Base-by-base conservation (phyloP, 2,797 vertebrate species). In the Poeciliopsis infans region DNA sequence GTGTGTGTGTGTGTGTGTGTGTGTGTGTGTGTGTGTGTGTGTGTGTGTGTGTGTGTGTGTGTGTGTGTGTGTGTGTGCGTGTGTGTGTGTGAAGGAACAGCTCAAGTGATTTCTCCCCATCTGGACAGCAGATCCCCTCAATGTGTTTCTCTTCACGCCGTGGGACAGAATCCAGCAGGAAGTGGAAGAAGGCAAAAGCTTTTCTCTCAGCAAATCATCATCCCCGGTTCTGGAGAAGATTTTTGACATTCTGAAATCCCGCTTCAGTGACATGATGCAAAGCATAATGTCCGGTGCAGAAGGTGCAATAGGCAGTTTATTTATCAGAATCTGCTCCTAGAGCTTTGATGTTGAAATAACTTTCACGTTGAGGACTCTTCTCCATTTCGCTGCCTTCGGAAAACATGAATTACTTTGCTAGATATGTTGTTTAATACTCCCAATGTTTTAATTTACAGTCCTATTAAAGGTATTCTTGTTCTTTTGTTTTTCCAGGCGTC, bases 121-220 rank as follows among this genome's bases (percentile, higher is more conserved):
- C 57, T 59, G 57, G 57, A 59, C 57, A 59, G 57, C 57, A 59
- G 57, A 59, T 59, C 25, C 25, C n/a, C 57, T 59, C n/a, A 59
- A 31, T 59, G n/a, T 28, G 12, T 59, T 28, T 13, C 11, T 59
- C 57, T 28, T 59, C 57, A 59, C 12, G 4, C 57, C 31, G 28
- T 59, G 57, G 57, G 57, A 59, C 13, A 31, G 28, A 59, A 59
- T 59, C n/a, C 57, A 59, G n/a, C 57, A 59, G n/a, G n/a, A 59
- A 59, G n/a, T 31, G 12, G 57, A 12, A 59, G 11, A 59, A 59
- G n/a, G 57, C 57, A 59, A 59, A 59, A 13, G 31, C 57, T 59
- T 59, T 59, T 59, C 57, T 59, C 57, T 28, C 13, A 59, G n/a
- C 57, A 2, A 28, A 59, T 13, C n/a, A 28, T 59, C n/a, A 5